phyloP scores from a whole-genome alignment of 2,888 invertebrate species.

The Chouioia cunea region DNA sequence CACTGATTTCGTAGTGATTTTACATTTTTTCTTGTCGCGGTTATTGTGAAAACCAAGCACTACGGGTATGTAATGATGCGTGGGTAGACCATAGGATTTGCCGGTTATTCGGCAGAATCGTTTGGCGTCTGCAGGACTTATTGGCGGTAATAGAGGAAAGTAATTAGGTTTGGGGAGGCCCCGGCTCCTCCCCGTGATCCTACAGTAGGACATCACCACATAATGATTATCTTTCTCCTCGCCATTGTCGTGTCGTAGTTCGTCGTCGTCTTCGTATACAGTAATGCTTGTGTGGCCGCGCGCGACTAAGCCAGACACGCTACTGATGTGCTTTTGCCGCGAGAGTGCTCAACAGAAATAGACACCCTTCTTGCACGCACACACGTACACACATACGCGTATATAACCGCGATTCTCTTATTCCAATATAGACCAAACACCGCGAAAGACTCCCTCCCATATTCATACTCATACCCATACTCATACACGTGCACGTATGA shows the following conservation, averaged over 20 bases:
- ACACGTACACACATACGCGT: no score
- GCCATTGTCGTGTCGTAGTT: no score
- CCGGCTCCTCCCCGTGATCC: constrained; percentile 84
- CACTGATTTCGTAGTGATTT: constrained; percentile 76
- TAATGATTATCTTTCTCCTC: background rate
- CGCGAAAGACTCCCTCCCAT: no score
- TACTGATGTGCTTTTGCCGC: constrained; percentile 62
- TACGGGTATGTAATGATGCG: constrained; percentile 85
- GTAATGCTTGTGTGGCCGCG: constrained; percentile 38
- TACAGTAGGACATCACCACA: constrained; percentile 78
- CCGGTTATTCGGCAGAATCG: constrained; percentile 84
- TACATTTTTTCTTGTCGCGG: constrained; percentile 70
- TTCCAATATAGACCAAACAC: no score
- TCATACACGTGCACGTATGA: no score
- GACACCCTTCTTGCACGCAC: constrained; percentile 63
- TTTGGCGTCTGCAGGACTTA: constrained; percentile 86
- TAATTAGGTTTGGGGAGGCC: constrained; percentile 86
- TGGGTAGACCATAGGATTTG: constrained; percentile 80
- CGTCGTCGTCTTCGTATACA: no score
- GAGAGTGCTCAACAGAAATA: constrained; percentile 66
- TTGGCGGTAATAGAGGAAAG: constrained; percentile 83
- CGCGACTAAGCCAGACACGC: constrained; percentile 62
- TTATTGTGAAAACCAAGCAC: constrained; percentile 71
- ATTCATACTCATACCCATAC: no score
- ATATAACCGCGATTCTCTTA: no score